phyloP scores from a whole-genome alignment of 2,797 vertebrate genomes.

The Chelonia mydas region DNA sequence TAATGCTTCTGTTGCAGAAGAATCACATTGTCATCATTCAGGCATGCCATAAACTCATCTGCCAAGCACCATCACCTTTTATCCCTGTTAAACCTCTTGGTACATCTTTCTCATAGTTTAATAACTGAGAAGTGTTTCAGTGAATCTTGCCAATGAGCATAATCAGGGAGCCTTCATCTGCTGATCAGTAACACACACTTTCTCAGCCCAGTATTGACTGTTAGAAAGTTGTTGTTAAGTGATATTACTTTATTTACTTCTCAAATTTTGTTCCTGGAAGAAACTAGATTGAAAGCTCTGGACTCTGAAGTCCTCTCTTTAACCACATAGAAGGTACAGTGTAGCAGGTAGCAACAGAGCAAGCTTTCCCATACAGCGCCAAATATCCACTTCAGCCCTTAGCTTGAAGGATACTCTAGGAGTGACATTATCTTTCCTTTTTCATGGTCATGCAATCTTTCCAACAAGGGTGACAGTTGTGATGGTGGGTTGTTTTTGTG shows the following conservation, averaged over 20 bases:
- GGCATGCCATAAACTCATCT: background rate
- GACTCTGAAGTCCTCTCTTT: background rate
- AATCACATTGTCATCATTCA: background rate
- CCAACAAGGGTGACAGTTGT: background rate
- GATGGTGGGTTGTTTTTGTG: background rate
- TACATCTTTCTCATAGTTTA: constrained; percentile 46
- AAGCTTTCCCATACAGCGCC: background rate
- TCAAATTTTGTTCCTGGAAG: background rate
- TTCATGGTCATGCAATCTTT: background rate
- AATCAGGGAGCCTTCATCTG: constrained; percentile 9
- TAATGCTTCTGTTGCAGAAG: background rate
- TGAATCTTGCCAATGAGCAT: constrained; percentile 35
- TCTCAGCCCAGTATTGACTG: accelerated
- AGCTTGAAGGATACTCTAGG: background rate
- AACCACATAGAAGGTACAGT: background rate
- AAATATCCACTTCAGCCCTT: background rate
- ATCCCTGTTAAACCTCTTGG: constrained; percentile 43
- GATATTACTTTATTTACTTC: background rate
- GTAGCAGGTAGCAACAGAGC: background rate
- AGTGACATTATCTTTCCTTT: background rate
- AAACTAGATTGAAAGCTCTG: background rate
- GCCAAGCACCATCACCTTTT: constrained; percentile 14
- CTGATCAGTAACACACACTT: background rate
- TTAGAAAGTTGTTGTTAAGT: background rate
- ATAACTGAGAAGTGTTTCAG: constrained; percentile 3